A percentile compares a stretch with the other conserved stretches of the same genome.
phyloP scores from a whole-genome alignment of 2,888 invertebrate genomes.

The Orgyia antiqua region DNA sequence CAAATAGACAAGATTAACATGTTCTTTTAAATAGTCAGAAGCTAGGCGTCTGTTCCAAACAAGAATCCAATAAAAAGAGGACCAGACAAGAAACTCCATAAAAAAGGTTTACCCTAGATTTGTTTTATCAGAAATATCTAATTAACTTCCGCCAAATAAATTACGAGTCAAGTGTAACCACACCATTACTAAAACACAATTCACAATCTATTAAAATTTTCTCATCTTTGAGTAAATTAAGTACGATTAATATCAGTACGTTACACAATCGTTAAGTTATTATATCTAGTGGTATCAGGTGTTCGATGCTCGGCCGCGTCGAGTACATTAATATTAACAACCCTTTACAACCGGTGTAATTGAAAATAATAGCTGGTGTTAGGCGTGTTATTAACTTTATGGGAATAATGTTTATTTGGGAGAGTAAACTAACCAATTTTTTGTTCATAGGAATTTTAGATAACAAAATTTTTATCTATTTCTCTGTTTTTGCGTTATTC shows the following conservation, averaged over 20 bases:
- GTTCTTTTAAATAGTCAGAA: too few relatives aligned
- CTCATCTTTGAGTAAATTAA: slow-evolving; percentile 44
- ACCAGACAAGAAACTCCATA: too few relatives aligned
- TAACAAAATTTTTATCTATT: too few relatives aligned
- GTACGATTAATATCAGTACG: slow-evolving; percentile 48
- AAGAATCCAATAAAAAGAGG: too few relatives aligned
- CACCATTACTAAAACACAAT: slow-evolving; percentile 19
- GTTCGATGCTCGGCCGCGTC: slow-evolving; percentile 38
- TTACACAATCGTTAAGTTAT: slow-evolving; percentile 30
- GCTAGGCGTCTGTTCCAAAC: too few relatives aligned
- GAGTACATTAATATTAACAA: slow-evolving; percentile 70
- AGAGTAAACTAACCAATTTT: too few relatives aligned
- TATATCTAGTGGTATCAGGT: slow-evolving; percentile 35
- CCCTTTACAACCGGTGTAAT: slow-evolving; percentile 60
- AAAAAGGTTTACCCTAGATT: too few relatives aligned
- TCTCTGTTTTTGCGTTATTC: too few relatives aligned
- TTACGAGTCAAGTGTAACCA: slow-evolving; percentile 4
- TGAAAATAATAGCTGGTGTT: slow-evolving; percentile 64
- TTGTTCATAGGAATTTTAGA: too few relatives aligned
- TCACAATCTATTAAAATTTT: slow-evolving; percentile 24
- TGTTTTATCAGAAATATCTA: too few relatives aligned
- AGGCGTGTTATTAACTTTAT: slow-evolving; percentile 58
- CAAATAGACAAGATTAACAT: too few relatives aligned
- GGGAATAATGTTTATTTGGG: slow-evolving; percentile 36
- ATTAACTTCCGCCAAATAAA: too few relatives aligned